These are phyloP conservation scores for Drosophila neotestacea DNA, from an alignment of 2,888 invertebrate species.

Conservation along the genomic window DNA sequence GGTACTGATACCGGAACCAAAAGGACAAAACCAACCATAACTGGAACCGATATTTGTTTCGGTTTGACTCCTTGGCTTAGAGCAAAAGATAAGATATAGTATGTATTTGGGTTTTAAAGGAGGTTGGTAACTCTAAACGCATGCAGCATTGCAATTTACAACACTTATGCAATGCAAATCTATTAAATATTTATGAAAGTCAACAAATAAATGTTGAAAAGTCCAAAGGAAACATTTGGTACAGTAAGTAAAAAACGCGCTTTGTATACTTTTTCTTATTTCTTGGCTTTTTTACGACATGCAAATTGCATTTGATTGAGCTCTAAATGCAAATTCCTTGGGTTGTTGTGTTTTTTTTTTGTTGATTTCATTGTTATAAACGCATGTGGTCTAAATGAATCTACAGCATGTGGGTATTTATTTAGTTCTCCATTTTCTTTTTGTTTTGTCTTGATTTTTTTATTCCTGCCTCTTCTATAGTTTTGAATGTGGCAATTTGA, in stretches of 20 bases:
- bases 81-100: too few relatives aligned
- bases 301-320: conserved; percentile 80
- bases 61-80: too few relatives aligned
- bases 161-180: conserved; percentile 53
- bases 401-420: conserved; percentile 38
- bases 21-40: too few relatives aligned
- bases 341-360: conserved; percentile 59
- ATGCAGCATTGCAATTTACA: conserved; percentile 42
- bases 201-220: not conserved
- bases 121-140: conserved; percentile 32
- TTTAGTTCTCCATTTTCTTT: conserved; percentile 31
- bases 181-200: conserved; percentile 75
- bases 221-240: conserved; percentile 8
- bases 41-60: too few relatives aligned
- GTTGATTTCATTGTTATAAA: conserved; percentile 77
- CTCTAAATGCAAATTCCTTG: conserved; percentile 74
- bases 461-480: conserved; percentile 23
- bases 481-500: conserved; percentile 37
- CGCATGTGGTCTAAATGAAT: conserved; percentile 56
- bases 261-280: conserved; percentile 20
- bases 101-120: too few relatives aligned
- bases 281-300: conserved; percentile 39
- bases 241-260: conserved; percentile 36
- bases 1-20: too few relatives aligned
- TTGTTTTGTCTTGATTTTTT: conserved; percentile 7